A percentile compares a stretch with the other conserved stretches of the same genome.
phyloP scores from a whole-genome alignment of 2,888 invertebrate species.

The Scrobipalpa atriplicella region DNA sequence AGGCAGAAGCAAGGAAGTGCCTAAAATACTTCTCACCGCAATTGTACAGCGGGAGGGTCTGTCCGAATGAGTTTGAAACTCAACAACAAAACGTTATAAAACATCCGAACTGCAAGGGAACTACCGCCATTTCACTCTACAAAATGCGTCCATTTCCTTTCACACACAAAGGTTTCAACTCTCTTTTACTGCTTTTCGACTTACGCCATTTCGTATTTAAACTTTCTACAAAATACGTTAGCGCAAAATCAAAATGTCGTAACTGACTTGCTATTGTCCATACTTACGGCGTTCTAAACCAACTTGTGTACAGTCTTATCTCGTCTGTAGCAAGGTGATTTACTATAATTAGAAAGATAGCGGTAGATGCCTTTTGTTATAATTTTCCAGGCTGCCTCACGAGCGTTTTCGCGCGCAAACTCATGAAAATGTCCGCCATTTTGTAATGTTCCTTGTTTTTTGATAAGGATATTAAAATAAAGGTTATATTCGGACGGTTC shows the following conservation, averaged over 20 bases:
- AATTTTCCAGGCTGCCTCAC: constrained; percentile 80
- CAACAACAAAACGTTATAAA: constrained; percentile 60
- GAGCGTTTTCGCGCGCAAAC: constrained; percentile 78
- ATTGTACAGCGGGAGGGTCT: constrained; percentile 74
- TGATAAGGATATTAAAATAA: constrained; percentile 83
- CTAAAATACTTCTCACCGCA: constrained; percentile 58
- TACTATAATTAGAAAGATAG: constrained; percentile 84
- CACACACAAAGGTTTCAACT: constrained; percentile 51
- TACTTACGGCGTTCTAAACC: constrained; percentile 66
- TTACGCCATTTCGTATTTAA: constrained; percentile 52
- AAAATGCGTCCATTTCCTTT: constrained; percentile 51
- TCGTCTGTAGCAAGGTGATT: constrained; percentile 81
- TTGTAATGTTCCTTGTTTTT: constrained; percentile 83
- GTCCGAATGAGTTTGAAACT: constrained; percentile 66
- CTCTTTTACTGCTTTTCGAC: constrained; percentile 44
- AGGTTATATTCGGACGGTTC: constrained; percentile 70
- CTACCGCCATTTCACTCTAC: constrained; percentile 49
- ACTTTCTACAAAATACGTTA: constrained; percentile 48
- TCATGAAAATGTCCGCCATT: constrained; percentile 80
- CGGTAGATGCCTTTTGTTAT: constrained; percentile 83
- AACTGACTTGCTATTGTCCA: constrained; percentile 52
- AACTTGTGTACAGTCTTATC: constrained; percentile 72
- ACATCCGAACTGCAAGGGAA: constrained; percentile 46
- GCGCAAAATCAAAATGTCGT: constrained; percentile 58
- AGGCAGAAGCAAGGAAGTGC: constrained; percentile 9